Base-by-base conservation (phyloP, 2,113 vertebrate genomes). In the Copsychus sechellarum region DNA sequence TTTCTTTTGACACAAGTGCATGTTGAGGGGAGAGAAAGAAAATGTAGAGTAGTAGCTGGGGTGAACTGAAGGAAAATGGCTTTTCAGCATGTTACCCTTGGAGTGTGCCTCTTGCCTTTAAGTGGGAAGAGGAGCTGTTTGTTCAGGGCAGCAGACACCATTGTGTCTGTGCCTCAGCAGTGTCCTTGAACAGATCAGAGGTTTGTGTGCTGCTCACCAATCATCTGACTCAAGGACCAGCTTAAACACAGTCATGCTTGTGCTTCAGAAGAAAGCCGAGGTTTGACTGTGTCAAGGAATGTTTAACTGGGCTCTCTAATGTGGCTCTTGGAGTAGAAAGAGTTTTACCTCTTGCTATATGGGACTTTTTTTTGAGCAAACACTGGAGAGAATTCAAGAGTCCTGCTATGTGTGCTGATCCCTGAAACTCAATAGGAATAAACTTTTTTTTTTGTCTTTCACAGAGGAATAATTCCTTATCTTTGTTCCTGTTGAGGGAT, bases 321-420 rank as follows among this genome's bases (percentile, higher is more conserved):
- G 86, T 64, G 51, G 61, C 48, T 60, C 53, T 81, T 94, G 83
- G 81, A 89, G 48, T n/a, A 69, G 86, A 91, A 90, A 65, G 31
- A 15, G 45, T 88, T 89, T 86, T 36, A 56, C 53, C 25, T 91
- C 51, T 67, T 89, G 48, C 60, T 91, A 1, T 56, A 18, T 34
- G 57, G 36, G 45, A 17, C 28, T 23, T 43, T 18, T 18, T 64
- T 69, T 25, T 74, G 69, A 86, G 51, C 60, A 83, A 91, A 78
- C 57, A 74, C 5, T 40, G 61, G 57, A 43, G 24, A 70, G 40
- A 65, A 48, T 88, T 62, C 25, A 21, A 11, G 69, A 86, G 22
- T 58, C 14, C 69, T 74, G 23, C 57, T 73, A 4, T 47, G 18
- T 70, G 33, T 83, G 51, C 77, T 86, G 69, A 81, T 67, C 51